A percentile compares a stretch with the other conserved stretches of the same genome.
These are phyloP conservation scores for Mesembrinibis cayennensis DNA, from an alignment of 2,113 vertebrate genomes.

Conservation along the genomic window DNA sequence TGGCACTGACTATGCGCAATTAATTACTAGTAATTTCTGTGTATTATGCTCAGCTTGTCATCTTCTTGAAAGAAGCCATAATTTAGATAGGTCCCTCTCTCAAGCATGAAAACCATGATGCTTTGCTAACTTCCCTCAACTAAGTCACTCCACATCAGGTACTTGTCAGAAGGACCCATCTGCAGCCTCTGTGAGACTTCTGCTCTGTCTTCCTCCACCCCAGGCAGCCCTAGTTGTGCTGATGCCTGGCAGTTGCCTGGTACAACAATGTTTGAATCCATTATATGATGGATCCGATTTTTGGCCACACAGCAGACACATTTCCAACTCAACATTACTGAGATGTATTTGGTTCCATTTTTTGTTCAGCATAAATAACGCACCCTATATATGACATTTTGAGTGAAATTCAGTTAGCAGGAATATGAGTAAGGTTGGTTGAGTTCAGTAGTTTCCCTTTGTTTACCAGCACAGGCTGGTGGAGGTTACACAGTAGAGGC, in stretches of 20 bases:
- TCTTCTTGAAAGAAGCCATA: neutral
- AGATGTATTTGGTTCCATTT: neutral
- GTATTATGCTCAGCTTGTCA: neutral
- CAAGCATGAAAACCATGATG: neutral
- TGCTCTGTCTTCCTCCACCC: neutral
- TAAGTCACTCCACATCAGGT: neutral
- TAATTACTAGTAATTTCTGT: neutral
- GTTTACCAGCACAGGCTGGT: neutral
- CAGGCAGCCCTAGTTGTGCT: neutral
- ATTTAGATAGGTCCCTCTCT: neutral
- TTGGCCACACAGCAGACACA: neutral
- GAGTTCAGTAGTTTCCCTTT: neutral
- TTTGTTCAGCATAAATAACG: neutral
- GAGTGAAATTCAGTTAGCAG: neutral
- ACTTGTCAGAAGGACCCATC: neutral
- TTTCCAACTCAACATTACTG: neutral
- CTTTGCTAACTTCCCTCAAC: neutral
- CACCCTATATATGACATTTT: neutral
- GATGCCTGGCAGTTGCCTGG: neutral
- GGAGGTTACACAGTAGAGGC: neutral
- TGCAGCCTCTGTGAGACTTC: neutral
- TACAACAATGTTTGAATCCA: neutral
- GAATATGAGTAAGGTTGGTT: neutral
- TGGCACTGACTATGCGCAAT: neutral
- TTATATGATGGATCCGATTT: fast-evolving